Evolutionary conservation across 2,113 vertebrate genomes (phyloP).

Genomic region (Colistium nudipinnis): DNA sequence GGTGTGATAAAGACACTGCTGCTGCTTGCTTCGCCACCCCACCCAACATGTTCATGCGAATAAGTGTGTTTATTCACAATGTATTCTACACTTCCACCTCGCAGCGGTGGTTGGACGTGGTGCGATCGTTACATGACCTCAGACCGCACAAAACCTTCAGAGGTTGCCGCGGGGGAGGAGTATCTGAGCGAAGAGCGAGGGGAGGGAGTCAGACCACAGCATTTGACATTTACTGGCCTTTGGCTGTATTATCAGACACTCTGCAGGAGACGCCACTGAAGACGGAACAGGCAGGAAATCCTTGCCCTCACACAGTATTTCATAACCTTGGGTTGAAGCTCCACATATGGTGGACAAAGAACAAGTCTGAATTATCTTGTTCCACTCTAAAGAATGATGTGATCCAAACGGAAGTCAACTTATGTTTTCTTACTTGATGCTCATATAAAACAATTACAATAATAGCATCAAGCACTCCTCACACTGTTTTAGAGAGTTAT

Average conservation of each 20-base stretch:
- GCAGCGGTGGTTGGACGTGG: neutral
- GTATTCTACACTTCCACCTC: neutral
- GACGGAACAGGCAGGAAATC: constrained; percentile 24
- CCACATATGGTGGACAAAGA: constrained; percentile 1
- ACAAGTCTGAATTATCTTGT: neutral
- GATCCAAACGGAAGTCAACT: neutral
- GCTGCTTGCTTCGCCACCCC: neutral
- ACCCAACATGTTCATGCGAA: constrained; percentile 7
- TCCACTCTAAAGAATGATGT: neutral
- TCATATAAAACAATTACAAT: neutral
- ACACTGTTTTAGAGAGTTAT: neutral
- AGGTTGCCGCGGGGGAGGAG: constrained; percentile 13
- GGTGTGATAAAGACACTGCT: neutral
- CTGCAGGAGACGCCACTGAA: constrained; percentile 47
- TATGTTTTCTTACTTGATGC: neutral
- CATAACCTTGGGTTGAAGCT: neutral
- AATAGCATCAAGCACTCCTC: neutral
- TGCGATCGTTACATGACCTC: constrained; percentile 1
- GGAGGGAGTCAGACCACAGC: constrained; percentile 38
- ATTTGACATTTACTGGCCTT: constrained; percentile 79
- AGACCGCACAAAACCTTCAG: constrained; percentile 14
- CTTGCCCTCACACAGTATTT: constrained; percentile 1
- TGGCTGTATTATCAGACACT: constrained; percentile 60
- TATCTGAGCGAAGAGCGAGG: constrained; percentile 22
- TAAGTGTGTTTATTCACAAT: neutral